Conservation (phyloP, 2,797 vertebrate species). For the Glossophaga mutica region DNA sequence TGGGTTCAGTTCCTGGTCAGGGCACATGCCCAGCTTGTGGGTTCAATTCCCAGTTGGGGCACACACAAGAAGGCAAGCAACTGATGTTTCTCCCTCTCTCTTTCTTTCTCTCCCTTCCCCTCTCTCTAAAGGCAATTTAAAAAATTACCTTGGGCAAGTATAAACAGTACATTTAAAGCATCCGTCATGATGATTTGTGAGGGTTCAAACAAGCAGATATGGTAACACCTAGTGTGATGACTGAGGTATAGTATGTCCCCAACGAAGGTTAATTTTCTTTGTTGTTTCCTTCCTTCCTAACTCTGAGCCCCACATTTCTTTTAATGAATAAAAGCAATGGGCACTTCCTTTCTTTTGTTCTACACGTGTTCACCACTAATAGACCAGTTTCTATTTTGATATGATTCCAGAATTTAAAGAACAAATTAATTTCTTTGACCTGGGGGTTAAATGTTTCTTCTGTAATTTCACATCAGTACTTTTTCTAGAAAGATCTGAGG, state of each 20-base stretch:
- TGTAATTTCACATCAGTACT: not conserved
- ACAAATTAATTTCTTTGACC: constrained; percentile 18
- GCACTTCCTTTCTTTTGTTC: not conserved
- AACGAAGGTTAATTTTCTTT: not conserved
- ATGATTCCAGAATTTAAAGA: not conserved
- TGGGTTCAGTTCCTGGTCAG: too few relatives aligned
- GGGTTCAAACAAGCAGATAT: not conserved
- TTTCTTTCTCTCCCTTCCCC: too few relatives aligned
- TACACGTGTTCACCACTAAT: not conserved
- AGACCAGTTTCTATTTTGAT: not conserved
- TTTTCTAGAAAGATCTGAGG: not conserved
- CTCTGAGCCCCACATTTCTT: not conserved
- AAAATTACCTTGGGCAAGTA: too few relatives aligned
- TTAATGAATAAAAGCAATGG: not conserved
- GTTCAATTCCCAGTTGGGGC: too few relatives aligned
- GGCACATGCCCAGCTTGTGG: too few relatives aligned
- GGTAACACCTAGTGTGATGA: not conserved
- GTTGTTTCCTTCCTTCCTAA: not conserved
- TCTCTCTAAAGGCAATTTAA: too few relatives aligned
- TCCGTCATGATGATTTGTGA: not conserved
- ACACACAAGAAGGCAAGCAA: too few relatives aligned
- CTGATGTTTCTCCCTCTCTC: too few relatives aligned
- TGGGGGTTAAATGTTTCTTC: not conserved
- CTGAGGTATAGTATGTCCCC: not conserved
- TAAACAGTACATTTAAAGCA: not conserved